Conservation (phyloP, 35 echinoderm and acorn worm species). For the Chiridota heheva region DNA sequence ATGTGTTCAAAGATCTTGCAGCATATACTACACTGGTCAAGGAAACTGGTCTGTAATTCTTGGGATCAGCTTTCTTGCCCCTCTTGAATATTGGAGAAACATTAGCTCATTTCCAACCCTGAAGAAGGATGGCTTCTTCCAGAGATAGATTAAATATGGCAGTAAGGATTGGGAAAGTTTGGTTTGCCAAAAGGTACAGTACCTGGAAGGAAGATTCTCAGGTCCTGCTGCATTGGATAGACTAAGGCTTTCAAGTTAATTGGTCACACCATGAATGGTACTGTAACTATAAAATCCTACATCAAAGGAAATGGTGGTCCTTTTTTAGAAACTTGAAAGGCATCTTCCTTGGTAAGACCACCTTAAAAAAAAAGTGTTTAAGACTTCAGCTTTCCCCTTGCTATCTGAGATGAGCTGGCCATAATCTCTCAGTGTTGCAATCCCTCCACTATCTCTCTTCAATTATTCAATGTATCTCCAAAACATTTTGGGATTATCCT, state of each 20-base stretch:
- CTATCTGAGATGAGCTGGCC: background rate
- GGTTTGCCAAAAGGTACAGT: background rate
- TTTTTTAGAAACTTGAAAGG: background rate
- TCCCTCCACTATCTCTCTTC: slow-evolving; percentile 6
- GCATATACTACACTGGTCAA: slow-evolving; percentile 1
- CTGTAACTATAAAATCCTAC: background rate
- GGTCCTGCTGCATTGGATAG: slow-evolving; percentile 5
- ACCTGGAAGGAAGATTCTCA: background rate
- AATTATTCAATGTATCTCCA: slow-evolving; percentile 20
- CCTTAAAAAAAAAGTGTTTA: background rate
- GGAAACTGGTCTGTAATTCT: slow-evolving; percentile 39
- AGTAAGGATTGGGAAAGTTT: slow-evolving; percentile 12
- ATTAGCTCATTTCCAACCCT: slow-evolving; percentile 31
- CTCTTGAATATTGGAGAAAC: slow-evolving; percentile 40
- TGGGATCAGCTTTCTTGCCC: slow-evolving; percentile 6
- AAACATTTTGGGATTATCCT: slow-evolving; percentile 17
- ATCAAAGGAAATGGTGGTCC: background rate
- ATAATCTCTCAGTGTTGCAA: background rate
- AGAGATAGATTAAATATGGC: background rate
- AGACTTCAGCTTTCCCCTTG: slow-evolving; percentile 16
- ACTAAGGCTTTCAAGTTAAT: background rate
- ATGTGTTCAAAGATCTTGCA: slow-evolving; percentile 26
- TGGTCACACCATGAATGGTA: background rate
- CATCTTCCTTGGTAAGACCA: slow-evolving; percentile 20
- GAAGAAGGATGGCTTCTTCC: background rate